Conservation (phyloP, 2,113 vertebrate genomes). For the Ammodramus savannarum region DNA sequence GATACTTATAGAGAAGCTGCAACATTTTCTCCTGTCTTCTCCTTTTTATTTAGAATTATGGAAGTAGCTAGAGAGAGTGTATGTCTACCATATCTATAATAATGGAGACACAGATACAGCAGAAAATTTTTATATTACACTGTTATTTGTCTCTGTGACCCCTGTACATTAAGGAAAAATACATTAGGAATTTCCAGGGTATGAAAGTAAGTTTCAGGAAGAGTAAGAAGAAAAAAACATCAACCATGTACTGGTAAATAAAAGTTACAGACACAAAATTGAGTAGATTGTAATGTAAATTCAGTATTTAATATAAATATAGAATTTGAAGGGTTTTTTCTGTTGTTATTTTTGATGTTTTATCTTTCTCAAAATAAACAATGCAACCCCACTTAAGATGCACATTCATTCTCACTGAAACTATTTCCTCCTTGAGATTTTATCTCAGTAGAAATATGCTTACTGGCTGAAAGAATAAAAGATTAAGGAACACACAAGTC, state of each 20-base stretch:
- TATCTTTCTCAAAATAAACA: conserved; percentile 25
- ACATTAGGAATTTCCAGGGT: not conserved
- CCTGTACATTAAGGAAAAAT: not conserved
- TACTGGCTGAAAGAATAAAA: conserved; percentile 10
- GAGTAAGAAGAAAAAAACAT: not conserved
- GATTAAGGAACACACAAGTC: not conserved
- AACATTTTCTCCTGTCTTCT: not conserved
- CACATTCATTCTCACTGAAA: not conserved
- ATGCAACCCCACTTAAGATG: not conserved
- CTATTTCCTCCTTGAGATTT: conserved; percentile 48
- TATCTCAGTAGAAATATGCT: conserved; percentile 16
- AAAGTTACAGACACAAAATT: not conserved
- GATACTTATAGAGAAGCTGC: not conserved
- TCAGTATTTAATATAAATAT: not conserved
- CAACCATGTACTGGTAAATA: not conserved
- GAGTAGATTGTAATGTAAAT: not conserved
- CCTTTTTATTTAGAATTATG: not conserved
- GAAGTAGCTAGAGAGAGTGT: not conserved
- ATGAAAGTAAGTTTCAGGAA: not conserved
- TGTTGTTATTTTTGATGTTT: not conserved
- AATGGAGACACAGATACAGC: not conserved
- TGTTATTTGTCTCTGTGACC: not conserved
- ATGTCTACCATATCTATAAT: not conserved
- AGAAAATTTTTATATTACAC: not conserved
- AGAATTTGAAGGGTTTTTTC: not conserved